A percentile compares a stretch with the other conserved stretches of the same genome.
phyloP scores from a whole-genome alignment of 2,113 vertebrate genomes.

The Actenoides hombroni region DNA sequence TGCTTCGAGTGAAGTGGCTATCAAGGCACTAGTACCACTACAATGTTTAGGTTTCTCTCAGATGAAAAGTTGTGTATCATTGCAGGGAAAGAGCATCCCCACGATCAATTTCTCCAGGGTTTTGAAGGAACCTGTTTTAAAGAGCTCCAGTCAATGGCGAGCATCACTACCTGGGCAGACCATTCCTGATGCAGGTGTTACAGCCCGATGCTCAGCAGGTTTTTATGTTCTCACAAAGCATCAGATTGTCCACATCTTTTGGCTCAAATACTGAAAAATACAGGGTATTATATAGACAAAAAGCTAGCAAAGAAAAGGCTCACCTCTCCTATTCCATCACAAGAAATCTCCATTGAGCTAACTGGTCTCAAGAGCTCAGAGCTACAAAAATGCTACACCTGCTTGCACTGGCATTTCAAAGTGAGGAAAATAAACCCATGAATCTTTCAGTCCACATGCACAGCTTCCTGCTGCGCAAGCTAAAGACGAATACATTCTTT shows the following conservation, averaged over 20 bases:
- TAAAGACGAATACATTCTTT: neutral
- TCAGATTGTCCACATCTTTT: neutral
- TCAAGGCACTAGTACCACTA: neutral
- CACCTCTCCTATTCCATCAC: neutral
- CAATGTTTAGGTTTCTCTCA: neutral
- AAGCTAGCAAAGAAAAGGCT: neutral
- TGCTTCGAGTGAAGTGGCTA: neutral
- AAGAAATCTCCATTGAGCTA: neutral
- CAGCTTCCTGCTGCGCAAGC: neutral
- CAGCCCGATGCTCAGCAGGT: neutral
- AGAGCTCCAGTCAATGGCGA: neutral
- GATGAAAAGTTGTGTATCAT: neutral
- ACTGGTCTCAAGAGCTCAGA: fast-evolving
- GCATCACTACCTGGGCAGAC: neutral
- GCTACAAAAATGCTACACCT: neutral
- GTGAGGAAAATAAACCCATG: neutral
- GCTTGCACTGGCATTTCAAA: neutral
- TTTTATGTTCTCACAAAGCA: neutral
- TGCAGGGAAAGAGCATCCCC: neutral
- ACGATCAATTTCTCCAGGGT: neutral
- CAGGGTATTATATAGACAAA: neutral
- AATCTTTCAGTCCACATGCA: neutral
- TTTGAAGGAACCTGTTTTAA: neutral
- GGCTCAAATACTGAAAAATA: neutral
- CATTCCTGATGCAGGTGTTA: neutral